phyloP scores from a whole-genome alignment of 2,113 vertebrate genomes.

The Seriola quinqueradiata region DNA sequence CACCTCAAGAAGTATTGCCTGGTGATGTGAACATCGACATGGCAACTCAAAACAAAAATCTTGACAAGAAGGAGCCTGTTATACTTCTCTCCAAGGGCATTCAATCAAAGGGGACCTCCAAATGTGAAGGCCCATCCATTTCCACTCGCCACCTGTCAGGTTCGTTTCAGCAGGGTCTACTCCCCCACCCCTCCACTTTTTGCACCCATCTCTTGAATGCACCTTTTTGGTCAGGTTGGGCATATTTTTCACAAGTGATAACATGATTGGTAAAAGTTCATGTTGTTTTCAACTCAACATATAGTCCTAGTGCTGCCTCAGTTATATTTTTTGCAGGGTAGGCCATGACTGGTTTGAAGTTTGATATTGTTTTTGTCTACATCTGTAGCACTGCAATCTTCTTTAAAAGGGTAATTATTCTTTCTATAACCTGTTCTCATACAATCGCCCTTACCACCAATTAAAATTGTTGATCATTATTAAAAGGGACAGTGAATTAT shows the following conservation, averaged over 20 bases:
- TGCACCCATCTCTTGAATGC: background rate
- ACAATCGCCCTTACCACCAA: background rate
- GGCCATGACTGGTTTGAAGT: too few relatives aligned
- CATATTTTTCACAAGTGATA: background rate
- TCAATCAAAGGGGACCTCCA: constrained; percentile 67
- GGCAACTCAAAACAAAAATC: constrained; percentile 50
- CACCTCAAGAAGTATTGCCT: constrained; percentile 15
- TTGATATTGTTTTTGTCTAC: background rate
- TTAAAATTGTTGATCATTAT: background rate
- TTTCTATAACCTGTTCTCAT: too few relatives aligned
- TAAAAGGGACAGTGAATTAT: background rate
- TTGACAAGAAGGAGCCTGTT: constrained; percentile 55
- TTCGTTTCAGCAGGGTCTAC: constrained; percentile 56
- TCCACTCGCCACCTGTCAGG: constrained; percentile 74
- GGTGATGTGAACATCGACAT: constrained; percentile 24
- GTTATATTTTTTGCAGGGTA: background rate
- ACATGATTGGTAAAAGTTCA: background rate
- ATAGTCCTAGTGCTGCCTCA: background rate
- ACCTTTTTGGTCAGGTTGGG: background rate
- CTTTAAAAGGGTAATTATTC: too few relatives aligned
- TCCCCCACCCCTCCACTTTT: background rate
- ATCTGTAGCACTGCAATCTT: background rate
- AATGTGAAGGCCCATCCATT: constrained; percentile 59
- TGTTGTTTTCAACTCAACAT: background rate
- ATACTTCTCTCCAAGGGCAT: constrained; percentile 61